A percentile compares a stretch with the other conserved stretches of the same genome.
Conservation (phyloP, 2,113 vertebrate species). For the Parus major region DNA sequence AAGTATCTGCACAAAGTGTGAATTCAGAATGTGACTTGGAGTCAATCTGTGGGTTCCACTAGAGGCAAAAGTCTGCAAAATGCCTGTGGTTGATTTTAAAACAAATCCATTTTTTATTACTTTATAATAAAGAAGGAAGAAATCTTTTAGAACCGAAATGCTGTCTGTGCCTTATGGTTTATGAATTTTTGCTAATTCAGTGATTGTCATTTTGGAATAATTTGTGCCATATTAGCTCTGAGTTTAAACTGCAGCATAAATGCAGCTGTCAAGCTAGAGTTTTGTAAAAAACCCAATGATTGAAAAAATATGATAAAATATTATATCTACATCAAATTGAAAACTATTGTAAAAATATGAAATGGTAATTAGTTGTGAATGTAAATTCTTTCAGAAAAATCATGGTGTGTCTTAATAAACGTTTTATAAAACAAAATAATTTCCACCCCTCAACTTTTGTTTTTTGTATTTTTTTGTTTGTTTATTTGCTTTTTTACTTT, state of each 20-base stretch:
- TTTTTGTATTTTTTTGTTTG: too few species aligned
- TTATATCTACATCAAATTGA: not conserved
- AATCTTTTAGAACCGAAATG: not conserved
- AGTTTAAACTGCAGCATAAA: not conserved
- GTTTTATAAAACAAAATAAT: not conserved
- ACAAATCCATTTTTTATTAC: not conserved
- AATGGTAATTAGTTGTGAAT: not conserved
- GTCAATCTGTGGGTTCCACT: not conserved
- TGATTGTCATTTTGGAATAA: not conserved
- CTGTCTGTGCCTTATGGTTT: not conserved
- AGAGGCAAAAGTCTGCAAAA: not conserved
- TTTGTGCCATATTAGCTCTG: not conserved
- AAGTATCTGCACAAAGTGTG: not conserved
- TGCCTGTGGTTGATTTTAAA: not conserved
- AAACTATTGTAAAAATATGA: not conserved
- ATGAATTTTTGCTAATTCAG: not conserved
- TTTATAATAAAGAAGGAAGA: not conserved
- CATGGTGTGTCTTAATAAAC: not conserved
- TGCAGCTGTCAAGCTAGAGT: accelerated
- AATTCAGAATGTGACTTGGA: not conserved
- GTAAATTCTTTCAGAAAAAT: not conserved
- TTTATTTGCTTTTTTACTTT: too few species aligned
- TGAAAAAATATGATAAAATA: not conserved
- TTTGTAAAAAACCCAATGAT: not conserved
- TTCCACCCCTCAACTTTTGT: not conserved